Evolutionary conservation across 1,140 invertebrate species (phyloP).

Genomic region (Cryptotermes secundus): DNA sequence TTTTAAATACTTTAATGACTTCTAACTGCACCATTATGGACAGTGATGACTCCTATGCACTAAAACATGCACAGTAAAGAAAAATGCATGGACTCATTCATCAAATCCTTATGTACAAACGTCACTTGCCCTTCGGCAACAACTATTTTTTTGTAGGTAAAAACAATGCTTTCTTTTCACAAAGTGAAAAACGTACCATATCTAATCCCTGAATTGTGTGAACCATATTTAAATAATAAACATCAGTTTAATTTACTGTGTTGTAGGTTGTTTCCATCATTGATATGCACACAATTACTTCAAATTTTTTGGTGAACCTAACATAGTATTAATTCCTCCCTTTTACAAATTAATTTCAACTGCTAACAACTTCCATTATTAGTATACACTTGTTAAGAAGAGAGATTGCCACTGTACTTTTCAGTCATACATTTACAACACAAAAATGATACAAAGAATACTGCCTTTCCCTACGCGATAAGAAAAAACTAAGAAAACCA

Average conservation of each 20-base stretch:
- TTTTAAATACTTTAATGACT: constrained; percentile 23
- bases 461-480: not conserved
- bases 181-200: not conserved
- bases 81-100: constrained; percentile 33
- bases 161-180: not conserved
- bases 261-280: not conserved
- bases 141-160: not conserved
- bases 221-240: not conserved
- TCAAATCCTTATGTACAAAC: constrained; percentile 33
- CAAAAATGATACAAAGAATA: constrained; percentile 5
- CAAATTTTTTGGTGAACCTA: not conserved
- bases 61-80: constrained; percentile 53
- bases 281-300: not conserved
- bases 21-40: constrained; percentile 23
- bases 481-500: constrained; percentile 6
- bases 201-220: constrained; percentile 23
- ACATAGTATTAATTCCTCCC: not conserved
- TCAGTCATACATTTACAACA: not conserved
- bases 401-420: not conserved
- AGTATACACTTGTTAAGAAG: not conserved
- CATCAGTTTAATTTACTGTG: not conserved
- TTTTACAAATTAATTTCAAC: not conserved
- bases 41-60: constrained; percentile 47
- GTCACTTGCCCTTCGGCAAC: not conserved
- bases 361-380: not conserved